phyloP scores from a whole-genome alignment of 2,113 vertebrate genomes.

The Brachyistius frenatus region DNA sequence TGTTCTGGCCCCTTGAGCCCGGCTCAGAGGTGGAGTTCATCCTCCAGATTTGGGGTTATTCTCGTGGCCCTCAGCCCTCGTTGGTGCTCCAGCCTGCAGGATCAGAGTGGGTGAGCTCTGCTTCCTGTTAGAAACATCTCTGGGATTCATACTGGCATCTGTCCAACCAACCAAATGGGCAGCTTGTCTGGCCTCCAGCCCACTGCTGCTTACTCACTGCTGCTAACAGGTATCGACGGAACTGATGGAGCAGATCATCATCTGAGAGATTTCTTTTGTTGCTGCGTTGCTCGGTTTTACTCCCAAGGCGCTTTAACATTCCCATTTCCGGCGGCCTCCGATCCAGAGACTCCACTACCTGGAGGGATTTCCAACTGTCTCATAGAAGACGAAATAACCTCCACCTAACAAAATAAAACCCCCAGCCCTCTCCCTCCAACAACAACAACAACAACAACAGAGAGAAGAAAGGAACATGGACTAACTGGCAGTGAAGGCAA shows the following conservation, averaged over 20 bases:
- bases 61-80: neutral
- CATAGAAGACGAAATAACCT: conserved; percentile 73
- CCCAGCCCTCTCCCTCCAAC: conserved; percentile 30
- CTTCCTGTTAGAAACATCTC: conserved; percentile 63
- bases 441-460: conserved; percentile 64
- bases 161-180: conserved; percentile 61
- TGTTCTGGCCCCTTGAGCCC: conserved; percentile 39
- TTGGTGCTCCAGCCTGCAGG: conserved; percentile 51
- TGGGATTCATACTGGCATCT: conserved; percentile 67
- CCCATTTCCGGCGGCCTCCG: conserved; percentile 1
- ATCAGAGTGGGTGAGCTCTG: conserved; percentile 33
- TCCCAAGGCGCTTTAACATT: conserved; percentile 51
- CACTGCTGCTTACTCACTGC: conserved; percentile 43
- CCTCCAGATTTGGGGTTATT: conserved; percentile 66
- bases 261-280: conserved; percentile 41
- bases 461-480: conserved; percentile 71
- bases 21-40: conserved; percentile 49
- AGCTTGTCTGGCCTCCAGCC: conserved; percentile 60
- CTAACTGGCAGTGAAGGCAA: conserved; percentile 83
- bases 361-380: conserved; percentile 74
- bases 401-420: conserved; percentile 72
- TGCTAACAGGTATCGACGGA: conserved; percentile 73
- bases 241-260: conserved; percentile 71
- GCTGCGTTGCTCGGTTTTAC: conserved; percentile 38
- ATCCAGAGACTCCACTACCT: conserved; percentile 52